Evolutionary conservation across 2,797 vertebrate genomes (phyloP).

Genomic region (Agapornis canus): DNA sequence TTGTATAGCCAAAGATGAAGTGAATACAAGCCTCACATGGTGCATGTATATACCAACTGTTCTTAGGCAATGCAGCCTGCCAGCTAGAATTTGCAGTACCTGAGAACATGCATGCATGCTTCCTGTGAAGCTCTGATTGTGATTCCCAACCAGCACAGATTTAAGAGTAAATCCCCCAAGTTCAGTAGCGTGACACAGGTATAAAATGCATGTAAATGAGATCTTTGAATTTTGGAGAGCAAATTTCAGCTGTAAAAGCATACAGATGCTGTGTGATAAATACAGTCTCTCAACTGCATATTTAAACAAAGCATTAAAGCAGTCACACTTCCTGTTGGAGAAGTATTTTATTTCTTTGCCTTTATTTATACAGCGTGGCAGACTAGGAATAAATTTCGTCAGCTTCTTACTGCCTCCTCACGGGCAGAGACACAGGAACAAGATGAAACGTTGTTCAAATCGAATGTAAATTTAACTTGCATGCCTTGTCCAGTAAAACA

Average conservation of each 20-base stretch:
- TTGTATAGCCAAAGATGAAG: slow-evolving; percentile 7
- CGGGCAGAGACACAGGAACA: slow-evolving; percentile 40
- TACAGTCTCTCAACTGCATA: slow-evolving; percentile 48
- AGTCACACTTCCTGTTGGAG: slow-evolving; percentile 60
- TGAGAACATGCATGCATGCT: not conserved
- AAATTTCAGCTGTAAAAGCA: not conserved
- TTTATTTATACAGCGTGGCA: slow-evolving; percentile 58
- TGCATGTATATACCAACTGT: slow-evolving; percentile 14
- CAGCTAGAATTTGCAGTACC: not conserved
- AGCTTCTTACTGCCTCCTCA: slow-evolving; percentile 35
- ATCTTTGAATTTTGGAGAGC: not conserved
- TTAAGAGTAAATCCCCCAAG: not conserved
- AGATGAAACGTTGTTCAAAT: slow-evolving; percentile 61
- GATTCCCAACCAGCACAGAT: not conserved
- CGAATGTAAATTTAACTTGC: slow-evolving; percentile 52
- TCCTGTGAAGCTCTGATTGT: not conserved
- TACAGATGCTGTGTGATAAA: slow-evolving; percentile 51
- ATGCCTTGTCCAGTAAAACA: slow-evolving; percentile 4
- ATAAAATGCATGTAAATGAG: not conserved
- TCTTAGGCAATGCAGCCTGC: not conserved
- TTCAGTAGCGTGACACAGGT: not conserved
- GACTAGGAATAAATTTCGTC: slow-evolving; percentile 55
- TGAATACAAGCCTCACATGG: slow-evolving; percentile 27
- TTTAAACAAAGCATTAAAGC: slow-evolving; percentile 66
- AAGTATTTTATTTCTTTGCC: slow-evolving; percentile 45